Evolutionary conservation across 35 echinoderm and acorn worm species (phyloP).

Genomic region (Holothuria glaberrima): DNA sequence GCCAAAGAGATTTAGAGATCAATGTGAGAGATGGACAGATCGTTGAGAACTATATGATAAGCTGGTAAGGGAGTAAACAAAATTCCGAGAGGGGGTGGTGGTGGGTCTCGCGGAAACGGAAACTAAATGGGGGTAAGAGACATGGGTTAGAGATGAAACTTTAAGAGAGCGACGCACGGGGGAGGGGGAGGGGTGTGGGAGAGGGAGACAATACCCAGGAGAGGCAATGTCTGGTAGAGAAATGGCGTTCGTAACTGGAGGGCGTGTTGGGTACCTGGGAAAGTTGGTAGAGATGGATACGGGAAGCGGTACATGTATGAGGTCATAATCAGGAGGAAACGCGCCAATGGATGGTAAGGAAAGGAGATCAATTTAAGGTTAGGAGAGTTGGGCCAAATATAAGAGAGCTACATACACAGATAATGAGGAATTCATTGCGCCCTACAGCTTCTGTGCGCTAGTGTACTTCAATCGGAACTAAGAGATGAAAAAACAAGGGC

Average conservation of each 20-base stretch:
- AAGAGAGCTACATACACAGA: slow-evolving; percentile 1
- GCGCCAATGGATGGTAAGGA: neutral
- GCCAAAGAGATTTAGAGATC: neutral
- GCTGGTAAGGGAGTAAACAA: neutral
- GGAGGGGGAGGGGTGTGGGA: neutral
- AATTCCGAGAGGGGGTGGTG: neutral
- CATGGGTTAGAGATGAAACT: neutral
- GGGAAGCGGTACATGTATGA: neutral
- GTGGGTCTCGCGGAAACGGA: neutral
- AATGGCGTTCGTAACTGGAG: neutral
- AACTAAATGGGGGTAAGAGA: neutral
- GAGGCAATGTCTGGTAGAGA: neutral
- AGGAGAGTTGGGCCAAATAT: neutral
- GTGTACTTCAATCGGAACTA: neutral
- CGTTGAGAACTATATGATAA: slow-evolving; percentile 27
- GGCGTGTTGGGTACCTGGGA: neutral
- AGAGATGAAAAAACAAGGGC: slow-evolving; percentile 26
- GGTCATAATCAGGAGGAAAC: slow-evolving; percentile 1
- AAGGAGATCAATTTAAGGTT: neutral
- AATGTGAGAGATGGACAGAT: neutral
- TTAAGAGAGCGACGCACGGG: neutral
- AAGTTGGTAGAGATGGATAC: slow-evolving; percentile 1
- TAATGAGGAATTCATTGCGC: slow-evolving; percentile 20
- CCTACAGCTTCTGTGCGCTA: slow-evolving; percentile 3
- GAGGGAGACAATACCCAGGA: neutral